Base-by-base conservation (phyloP, 2,888 invertebrate genomes). In the Macroteleia sp. region DNA sequence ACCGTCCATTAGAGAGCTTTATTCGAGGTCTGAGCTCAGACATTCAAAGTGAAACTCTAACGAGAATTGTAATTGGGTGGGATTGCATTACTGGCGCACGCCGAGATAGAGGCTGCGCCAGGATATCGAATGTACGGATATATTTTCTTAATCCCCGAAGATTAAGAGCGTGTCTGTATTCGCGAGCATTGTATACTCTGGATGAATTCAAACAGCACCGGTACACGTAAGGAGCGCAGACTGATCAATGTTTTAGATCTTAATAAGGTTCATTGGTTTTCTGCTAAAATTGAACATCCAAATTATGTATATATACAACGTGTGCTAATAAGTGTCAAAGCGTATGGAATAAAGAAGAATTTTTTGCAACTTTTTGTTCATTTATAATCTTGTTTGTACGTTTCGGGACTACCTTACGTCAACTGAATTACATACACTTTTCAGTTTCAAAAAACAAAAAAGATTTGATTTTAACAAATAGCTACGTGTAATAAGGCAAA, bases 1-100 rank as follows among this genome's bases (percentile, higher is more conserved):
- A 81, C 79, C 79, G 78, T 80, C 81, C 79, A 84, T 85, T 84
- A 81, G 77, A 84, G 79, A 81, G 82, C 77, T 66, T 80, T 82
- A 75, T 79, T 73, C 77, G 64, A 69, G 77, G 59, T 73, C 67
- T 69, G 59, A 79, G 61, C 73, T 74, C 76, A 74, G 75, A 75
- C 66, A 73, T 77, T 79, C 81, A 81, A 83, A 83, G 81, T 79
- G 69, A 73, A 67, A 62, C 75, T 66, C 69, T 75, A 76, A 82
- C 77, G 69, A 79, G 77, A 67, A 59, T 64, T 76, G 57, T 69
- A 73, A 80, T 79, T 71, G 79, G 75, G 61, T 70, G 22, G 69
- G 66, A 75, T 75, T 75, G 70, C 75, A 66, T 74, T 78, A 78
- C 70, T 39, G 41, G 54, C 61, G 34, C 46, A 50, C 36, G 59